Percentiles rank a stretch among this genome's conserved stretches.
These are phyloP conservation scores for Mesocricetus auratus DNA, from an alignment of 2,113 vertebrate genomes.

Conservation along the genomic window DNA sequence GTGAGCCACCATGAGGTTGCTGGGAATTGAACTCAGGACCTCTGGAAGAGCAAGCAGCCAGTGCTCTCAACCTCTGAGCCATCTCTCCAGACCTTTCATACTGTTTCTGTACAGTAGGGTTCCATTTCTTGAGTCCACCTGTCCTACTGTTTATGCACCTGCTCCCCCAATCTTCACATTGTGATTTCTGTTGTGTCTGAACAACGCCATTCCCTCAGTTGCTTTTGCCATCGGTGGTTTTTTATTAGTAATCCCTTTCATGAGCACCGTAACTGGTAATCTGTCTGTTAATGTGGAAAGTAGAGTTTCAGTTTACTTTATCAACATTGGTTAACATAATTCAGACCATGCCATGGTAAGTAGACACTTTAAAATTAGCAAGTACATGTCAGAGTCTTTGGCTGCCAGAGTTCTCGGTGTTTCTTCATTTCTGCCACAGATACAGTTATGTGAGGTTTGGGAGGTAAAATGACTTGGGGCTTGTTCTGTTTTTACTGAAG, in stretches of 20 bases:
- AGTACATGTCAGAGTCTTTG: neutral
- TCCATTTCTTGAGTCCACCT: neutral
- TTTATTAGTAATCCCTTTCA: neutral
- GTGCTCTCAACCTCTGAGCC: neutral
- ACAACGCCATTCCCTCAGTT: neutral
- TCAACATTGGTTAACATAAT: neutral
- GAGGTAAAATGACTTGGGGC: neutral
- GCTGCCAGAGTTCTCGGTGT: neutral
- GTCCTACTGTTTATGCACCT: neutral
- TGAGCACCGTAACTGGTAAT: neutral
- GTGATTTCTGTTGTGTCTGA: neutral
- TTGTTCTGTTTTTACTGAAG: neutral
- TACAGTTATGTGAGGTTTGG: neutral
- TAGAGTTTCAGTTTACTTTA: neutral
- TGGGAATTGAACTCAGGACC: neutral
- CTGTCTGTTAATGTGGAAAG: neutral
- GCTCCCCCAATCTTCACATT: neutral
- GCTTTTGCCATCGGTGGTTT: neutral
- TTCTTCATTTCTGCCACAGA: neutral
- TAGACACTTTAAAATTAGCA: slow-evolving; percentile 18
- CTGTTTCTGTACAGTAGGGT: neutral
- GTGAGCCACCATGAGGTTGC: too few relatives aligned
- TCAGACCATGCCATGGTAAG: neutral
- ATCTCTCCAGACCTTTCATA: neutral
- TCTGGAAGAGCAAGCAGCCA: neutral